Conservation (phyloP, 30 jellyfish, hydroid and myxozoan species). For the Pelagia noctiluca region DNA sequence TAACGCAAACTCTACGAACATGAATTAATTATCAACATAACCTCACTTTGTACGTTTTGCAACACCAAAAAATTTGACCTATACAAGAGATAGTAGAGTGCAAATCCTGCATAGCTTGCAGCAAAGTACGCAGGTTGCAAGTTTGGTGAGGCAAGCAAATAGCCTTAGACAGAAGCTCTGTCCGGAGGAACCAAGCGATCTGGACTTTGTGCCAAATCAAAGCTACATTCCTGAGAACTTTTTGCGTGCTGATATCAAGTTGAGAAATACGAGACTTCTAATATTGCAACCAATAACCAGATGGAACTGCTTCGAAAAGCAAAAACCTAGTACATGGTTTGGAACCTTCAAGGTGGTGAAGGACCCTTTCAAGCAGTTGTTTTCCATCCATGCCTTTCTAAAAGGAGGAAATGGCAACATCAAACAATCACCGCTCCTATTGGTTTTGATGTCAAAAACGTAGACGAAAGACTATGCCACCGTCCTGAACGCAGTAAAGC, state of each 20-base stretch:
- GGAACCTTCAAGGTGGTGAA: conserved; percentile 41
- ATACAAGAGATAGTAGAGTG: not conserved
- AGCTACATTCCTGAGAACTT: conserved; percentile 4
- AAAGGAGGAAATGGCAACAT: conserved; percentile 12
- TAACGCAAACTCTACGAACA: conserved; percentile 2
- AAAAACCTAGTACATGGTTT: conserved; percentile 16
- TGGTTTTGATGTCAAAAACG: conserved; percentile 22
- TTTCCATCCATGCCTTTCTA: conserved; percentile 40
- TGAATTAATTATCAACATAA: not conserved
- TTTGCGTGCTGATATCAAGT: conserved; percentile 24
- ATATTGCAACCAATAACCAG: conserved; percentile 36
- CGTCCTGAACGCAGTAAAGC: conserved; percentile 2
- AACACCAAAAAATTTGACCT: not conserved
- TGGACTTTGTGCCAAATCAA: conserved; percentile 14
- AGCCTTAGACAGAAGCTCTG: conserved; percentile 16
- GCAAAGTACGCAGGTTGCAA: not conserved
- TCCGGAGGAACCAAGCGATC: conserved; percentile 19
- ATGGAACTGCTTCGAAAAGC: conserved; percentile 6
- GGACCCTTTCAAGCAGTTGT: conserved; percentile 28
- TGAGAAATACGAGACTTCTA: conserved; percentile 11
- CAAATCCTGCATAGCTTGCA: not conserved
- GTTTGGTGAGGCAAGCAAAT: conserved; percentile 18
- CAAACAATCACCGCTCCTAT: conserved; percentile 21
- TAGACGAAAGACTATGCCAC: not conserved
- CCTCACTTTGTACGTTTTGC: not conserved